Evolutionary conservation across 53 echinoderm and acorn worm genomes (phyloP), one percentile per base, ranked within the genome.

Genomic region (Luidia sarsii): DNA sequence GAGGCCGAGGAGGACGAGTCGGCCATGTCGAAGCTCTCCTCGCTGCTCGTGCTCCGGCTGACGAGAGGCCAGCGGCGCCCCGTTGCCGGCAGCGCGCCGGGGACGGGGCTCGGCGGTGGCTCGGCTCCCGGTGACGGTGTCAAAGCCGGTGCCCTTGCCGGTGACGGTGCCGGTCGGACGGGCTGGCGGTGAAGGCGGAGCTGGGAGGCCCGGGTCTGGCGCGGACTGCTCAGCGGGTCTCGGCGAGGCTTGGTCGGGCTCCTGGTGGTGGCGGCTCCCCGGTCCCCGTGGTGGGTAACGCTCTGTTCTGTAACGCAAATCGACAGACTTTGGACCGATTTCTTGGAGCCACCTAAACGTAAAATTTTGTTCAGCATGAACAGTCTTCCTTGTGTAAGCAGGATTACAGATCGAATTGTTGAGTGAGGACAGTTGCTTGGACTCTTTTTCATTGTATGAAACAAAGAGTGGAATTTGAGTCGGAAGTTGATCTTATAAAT

Each of bases 21-120:
- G 41, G 41, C 11, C 6, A 7, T 41, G 6, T 74, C 74, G 1
- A 39, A 74, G 8, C 43, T 57, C 0, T 74, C 74, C 11, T 74
- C 74, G 39, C 74, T 74, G 57, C 57, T 74, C 18, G 57, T 57
- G 29, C 57, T 57, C 7, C 36, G 57, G 38, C 37, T 54, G 30
- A 32, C 27, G 38, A 20, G 33, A n/a, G 28, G 27, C 7, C 30
- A n/a, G 25, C n/a, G 30, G 28, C 31, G 30, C 62, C 4, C 31
- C 7, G 33, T 62, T 24, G 41, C 33, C n/a, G n/a, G n/a, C n/a
- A n/a, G n/a, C 16, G 18, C 34, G 28, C 2, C 33, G 34, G 1
- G 27, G 0, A 2, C 18, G 27, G 18, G 18, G 28, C 0, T n/a
- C 7, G 15, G n/a, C 31, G 3, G 14, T 29, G 33, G 30, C 33